Base-by-base conservation (phyloP, 2,888 invertebrate species). In the Drosophila suboccidentalis region DNA sequence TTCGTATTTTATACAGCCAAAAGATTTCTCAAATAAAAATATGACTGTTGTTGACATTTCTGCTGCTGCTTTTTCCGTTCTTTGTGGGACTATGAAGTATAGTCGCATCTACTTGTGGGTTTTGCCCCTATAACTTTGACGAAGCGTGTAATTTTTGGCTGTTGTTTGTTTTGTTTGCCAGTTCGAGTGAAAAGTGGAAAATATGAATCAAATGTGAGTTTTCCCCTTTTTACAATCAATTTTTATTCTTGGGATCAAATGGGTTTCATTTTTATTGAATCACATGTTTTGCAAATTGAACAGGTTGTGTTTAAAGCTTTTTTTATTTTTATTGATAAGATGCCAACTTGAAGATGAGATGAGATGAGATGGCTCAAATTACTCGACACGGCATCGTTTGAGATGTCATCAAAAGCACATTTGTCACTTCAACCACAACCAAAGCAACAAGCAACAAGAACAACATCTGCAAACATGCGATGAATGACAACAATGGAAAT, bases 31-130 rank as follows among this genome's bases (percentile, higher is more conserved):
- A 75, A 69, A 62, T 58, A 69, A 75, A 63, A 70, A 71, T 68
- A 61, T 67, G 58, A 46, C 89, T 87, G 84, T 62, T 89, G 89
- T 84, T 84, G 84, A 84, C 89, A 84, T 89, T 89, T 81, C 69
- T 61, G 57, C 46, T 17, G 15, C 38, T 36, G 26, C 36, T 47
- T 47, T 36, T 26, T 26, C 15, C 17, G 22, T 13, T 36, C 19
- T 17, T 26, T 72, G 62, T 50, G 46, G 59, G 39, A n/a, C 29
- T 57, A 29, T 75, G 36, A 39, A 32, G 34, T 19, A 39, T 41
- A 47, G 32, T 50, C 47, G 19, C 26, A 51, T 41, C 41, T 57
- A 36, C 4, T 41, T 15, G 13, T 41, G 41, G 9, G 34, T 38
- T 55, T 29, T 19, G 32, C 15, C 39, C 39, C 47, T 15, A 17